Evolutionary conservation across 2,797 vertebrate species (phyloP).

Genomic region (Helarctos malayanus): DNA sequence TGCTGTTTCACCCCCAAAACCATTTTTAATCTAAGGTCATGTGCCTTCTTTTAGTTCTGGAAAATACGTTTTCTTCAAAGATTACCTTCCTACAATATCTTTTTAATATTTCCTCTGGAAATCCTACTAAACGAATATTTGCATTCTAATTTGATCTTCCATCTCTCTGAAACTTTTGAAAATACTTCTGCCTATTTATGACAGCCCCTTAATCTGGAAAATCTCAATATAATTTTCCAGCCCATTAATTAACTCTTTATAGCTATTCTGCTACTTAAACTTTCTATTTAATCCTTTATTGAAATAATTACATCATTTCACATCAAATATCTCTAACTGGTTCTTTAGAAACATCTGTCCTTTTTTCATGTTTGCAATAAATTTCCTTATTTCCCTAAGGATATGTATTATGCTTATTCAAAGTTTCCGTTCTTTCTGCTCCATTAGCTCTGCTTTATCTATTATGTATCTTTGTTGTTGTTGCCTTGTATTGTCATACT

Average conservation of each 20-base stretch:
- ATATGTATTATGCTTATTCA: not conserved
- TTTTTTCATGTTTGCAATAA: not conserved
- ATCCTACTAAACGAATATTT: not conserved
- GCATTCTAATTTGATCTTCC: not conserved
- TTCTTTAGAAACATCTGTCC: conserved; percentile 59
- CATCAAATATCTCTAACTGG: conserved; percentile 11
- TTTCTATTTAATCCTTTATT: conserved; percentile 26
- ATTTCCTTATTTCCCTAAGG: conserved; percentile 15
- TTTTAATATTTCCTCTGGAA: not conserved
- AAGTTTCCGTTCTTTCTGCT: conserved; percentile 52
- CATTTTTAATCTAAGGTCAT: not conserved
- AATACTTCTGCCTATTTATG: conserved; percentile 24
- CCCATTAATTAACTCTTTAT: not conserved
- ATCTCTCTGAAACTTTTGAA: not conserved
- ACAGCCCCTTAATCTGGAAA: not conserved
- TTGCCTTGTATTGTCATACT: not conserved
- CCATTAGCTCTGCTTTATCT: conserved; percentile 42
- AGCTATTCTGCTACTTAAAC: not conserved
- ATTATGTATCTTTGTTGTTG: not conserved
- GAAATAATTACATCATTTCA: conserved; percentile 55
- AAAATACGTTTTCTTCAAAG: conserved; percentile 35
- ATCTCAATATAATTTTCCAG: conserved; percentile 36
- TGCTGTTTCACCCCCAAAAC: not conserved
- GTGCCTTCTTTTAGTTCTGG: not conserved
- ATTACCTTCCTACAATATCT: not conserved